Evolutionary conservation across 1,140 invertebrate species (phyloP).

Genomic region (Drosophila sechellia): DNA sequence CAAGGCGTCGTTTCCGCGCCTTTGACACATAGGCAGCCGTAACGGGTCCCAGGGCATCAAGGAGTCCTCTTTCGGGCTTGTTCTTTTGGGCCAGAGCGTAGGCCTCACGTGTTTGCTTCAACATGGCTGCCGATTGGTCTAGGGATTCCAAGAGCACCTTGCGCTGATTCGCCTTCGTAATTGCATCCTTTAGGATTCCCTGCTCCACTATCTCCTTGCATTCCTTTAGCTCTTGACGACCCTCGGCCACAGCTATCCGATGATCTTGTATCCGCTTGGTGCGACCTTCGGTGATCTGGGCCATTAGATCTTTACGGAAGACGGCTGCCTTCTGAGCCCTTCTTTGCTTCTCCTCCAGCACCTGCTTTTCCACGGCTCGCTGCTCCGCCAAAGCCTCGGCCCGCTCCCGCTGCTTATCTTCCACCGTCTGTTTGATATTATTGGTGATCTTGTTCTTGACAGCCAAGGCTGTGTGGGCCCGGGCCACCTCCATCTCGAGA

Average conservation of each 20-base stretch:
- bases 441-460: conserved; percentile 32
- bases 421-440: background rate
- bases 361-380: conserved; percentile 27
- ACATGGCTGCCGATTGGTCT: conserved; percentile 26
- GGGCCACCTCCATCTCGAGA: conserved; percentile 45
- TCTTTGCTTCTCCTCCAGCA: conserved; percentile 19
- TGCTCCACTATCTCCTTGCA: conserved; percentile 11
- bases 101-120: conserved; percentile 5
- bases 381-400: conserved; percentile 33
- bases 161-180: conserved; percentile 18
- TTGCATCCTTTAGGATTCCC: conserved; percentile 11
- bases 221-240: conserved; percentile 36
- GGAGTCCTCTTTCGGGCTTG: conserved; percentile 40
- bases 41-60: conserved; percentile 47
- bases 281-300: conserved; percentile 35
- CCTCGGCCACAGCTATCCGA: conserved; percentile 19
- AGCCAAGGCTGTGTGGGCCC: conserved; percentile 47
- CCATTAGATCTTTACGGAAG: conserved; percentile 42
- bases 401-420: conserved; percentile 10
- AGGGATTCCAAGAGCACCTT: conserved; percentile 35
- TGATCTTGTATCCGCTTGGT: conserved; percentile 4
- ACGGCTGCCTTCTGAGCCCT: conserved; percentile 20
- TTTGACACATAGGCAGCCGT: conserved; percentile 18
- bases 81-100: background rate
- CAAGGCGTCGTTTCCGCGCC: conserved; percentile 3